These are phyloP conservation scores for Aphrocallistes beatrix DNA, from an alignment of 37 sponge, comb jelly and placozoan genomes.

Conservation along the genomic window DNA sequence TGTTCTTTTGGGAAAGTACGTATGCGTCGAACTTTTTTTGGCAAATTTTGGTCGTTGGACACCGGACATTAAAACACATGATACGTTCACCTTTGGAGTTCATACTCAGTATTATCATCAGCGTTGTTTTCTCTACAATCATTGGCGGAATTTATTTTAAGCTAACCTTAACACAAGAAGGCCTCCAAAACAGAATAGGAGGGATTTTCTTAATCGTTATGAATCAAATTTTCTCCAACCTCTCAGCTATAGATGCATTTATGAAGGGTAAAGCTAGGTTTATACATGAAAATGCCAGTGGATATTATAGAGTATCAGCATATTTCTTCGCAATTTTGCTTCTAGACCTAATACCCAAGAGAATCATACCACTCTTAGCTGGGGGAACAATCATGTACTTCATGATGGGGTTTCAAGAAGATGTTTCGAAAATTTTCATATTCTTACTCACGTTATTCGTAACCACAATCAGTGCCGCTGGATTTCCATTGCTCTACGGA, in stretches of 20 bases:
- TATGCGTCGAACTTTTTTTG: background rate
- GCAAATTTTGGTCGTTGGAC: background rate
- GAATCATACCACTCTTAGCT: slow-evolving; percentile 37
- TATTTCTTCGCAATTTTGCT: slow-evolving; percentile 55
- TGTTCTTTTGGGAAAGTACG: background rate
- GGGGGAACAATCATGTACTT: slow-evolving; percentile 54
- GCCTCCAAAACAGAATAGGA: slow-evolving; percentile 46
- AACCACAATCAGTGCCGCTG: slow-evolving; percentile 32
- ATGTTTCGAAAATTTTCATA: slow-evolving; percentile 41
- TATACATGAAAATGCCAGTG: slow-evolving; percentile 74
- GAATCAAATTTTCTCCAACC: slow-evolving; percentile 53
- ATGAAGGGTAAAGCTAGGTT: slow-evolving; percentile 45
- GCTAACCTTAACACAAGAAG: background rate
- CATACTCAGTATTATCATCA: slow-evolving; percentile 20
- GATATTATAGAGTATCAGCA: slow-evolving; percentile 66
- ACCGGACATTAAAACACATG: background rate
- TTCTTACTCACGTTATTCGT: slow-evolving; percentile 41
- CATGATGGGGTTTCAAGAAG: slow-evolving; percentile 52
- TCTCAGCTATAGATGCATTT: slow-evolving; percentile 63
- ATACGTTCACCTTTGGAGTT: background rate
- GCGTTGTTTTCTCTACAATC: slow-evolving; percentile 22
- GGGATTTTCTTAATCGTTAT: slow-evolving; percentile 68
- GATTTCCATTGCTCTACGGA: slow-evolving; percentile 44
- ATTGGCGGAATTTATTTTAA: slow-evolving; percentile 37
- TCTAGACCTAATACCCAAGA: slow-evolving; percentile 46